Evolutionary conservation across 2,113 vertebrate genomes (phyloP).

Genomic region (Oxyruncus cristatus): DNA sequence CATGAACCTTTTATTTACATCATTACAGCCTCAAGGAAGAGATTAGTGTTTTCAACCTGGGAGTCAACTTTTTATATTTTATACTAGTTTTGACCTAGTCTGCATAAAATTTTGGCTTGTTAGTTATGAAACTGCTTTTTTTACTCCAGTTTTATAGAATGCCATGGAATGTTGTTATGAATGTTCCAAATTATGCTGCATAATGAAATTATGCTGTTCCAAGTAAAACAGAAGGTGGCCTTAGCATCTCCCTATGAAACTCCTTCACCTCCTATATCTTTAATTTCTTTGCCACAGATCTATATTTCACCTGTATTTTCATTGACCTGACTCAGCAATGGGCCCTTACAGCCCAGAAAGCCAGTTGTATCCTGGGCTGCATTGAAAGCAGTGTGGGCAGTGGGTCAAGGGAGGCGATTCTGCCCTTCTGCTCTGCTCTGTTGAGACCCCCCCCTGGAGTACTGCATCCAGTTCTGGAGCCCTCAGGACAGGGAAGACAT

Average conservation of each 20-base stretch:
- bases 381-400: background rate
- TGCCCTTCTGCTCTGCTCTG: background rate
- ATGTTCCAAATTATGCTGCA: background rate
- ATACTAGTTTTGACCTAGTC: background rate
- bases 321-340: background rate
- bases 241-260: background rate
- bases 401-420: background rate
- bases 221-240: background rate
- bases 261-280: background rate
- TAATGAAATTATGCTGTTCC: background rate
- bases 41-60: background rate
- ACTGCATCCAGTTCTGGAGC: background rate
- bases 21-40: background rate
- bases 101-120: background rate
- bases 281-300: background rate
- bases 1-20: background rate
- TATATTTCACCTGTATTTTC: background rate
- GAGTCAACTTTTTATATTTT: background rate
- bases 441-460: background rate
- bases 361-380: background rate
- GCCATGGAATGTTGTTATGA: background rate
- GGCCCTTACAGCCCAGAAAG: background rate
- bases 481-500: background rate
- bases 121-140: background rate
- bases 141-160: background rate